These are phyloP conservation scores for Coelopa frigida DNA, from an alignment of 1,140 invertebrate species.

Conservation along the genomic window DNA sequence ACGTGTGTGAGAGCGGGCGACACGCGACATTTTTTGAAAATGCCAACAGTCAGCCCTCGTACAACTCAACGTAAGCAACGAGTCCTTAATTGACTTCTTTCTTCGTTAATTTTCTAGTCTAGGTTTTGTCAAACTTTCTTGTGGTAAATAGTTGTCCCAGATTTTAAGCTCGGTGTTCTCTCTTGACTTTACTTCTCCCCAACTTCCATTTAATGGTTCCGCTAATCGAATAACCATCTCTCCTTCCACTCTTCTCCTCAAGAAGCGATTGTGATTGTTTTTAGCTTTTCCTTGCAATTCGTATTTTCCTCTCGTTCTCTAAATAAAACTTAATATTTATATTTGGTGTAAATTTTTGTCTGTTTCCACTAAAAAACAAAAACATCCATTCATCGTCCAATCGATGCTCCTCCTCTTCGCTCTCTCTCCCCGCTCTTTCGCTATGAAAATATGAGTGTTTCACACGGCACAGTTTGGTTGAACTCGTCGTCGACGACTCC, in stretches of 20 bases:
- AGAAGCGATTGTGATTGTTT: no score
- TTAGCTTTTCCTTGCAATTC: neutral
- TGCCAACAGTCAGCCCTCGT: no score
- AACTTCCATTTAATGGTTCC: neutral
- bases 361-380: conserved; percentile 7
- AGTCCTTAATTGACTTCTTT: no score
- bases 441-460: conserved; percentile 30
- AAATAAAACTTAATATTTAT: conserved; percentile 18
- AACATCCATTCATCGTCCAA: neutral
- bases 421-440: conserved; percentile 11
- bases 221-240: neutral
- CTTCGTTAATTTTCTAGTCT: neutral
- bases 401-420: conserved; percentile 3
- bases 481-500: conserved; percentile 3
- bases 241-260: neutral
- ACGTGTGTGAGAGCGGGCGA: no score
- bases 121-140: neutral
- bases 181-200: neutral
- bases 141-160: neutral
- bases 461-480: conserved; percentile 41
- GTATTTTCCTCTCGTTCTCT: neutral
- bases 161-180: neutral
- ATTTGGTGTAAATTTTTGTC: conserved; percentile 39
- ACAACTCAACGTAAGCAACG: no score
- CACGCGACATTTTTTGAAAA: no score